These are phyloP conservation scores for Antigone vipio DNA, from an alignment of 2,113 vertebrate genomes.

Conservation along the genomic window DNA sequence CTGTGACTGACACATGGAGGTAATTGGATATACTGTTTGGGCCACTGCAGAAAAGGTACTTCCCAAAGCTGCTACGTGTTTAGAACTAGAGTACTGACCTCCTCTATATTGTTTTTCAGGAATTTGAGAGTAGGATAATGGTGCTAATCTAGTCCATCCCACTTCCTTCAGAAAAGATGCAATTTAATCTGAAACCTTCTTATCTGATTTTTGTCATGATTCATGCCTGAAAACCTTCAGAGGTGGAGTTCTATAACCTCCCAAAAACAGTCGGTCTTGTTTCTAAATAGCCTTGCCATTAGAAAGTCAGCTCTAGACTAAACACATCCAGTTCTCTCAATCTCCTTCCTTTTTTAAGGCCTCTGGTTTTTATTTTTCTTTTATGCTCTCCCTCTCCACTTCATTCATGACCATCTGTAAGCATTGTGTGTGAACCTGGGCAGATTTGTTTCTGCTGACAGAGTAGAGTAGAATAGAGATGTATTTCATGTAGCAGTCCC, in stretches of 20 bases:
- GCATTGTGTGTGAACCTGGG: neutral
- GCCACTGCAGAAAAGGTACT: neutral
- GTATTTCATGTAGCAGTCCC: neutral
- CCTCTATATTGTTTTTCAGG: neutral
- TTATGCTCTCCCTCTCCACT: neutral
- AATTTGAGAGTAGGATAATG: neutral
- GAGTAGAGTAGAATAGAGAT: neutral
- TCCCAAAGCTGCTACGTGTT: neutral
- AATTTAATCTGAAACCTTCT: neutral
- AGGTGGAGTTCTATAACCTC: neutral
- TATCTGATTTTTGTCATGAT: neutral
- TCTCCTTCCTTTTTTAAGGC: neutral
- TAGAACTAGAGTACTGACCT: neutral
- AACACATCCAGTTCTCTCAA: neutral
- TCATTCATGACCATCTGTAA: rapidly evolving
- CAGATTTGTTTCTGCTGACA: neutral
- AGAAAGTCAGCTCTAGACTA: neutral
- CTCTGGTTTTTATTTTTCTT: neutral
- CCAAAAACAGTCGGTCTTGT: neutral
- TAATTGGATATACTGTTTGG: neutral
- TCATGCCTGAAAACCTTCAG: neutral
- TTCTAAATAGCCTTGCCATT: neutral
- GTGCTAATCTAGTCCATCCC: neutral
- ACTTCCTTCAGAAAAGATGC: neutral
- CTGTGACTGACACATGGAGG: neutral